Evolutionary conservation across 2,888 invertebrate genomes (phyloP).

Genomic region (Drosophila hawaiiensis): DNA sequence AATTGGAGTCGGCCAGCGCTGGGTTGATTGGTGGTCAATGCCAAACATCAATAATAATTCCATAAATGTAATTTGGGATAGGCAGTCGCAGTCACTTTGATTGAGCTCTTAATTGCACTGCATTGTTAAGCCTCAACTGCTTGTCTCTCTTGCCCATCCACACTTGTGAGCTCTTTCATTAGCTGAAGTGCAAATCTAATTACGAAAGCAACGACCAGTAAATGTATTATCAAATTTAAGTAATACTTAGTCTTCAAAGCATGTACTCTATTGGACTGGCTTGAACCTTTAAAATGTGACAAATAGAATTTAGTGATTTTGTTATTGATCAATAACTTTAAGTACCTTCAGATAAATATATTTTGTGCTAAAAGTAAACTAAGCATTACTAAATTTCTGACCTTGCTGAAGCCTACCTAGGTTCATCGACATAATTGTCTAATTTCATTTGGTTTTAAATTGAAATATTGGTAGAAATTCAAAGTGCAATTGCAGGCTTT

Average conservation of each 20-base stretch:
- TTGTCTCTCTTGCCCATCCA: conserved; percentile 16
- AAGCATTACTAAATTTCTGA: neutral
- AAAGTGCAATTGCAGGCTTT: neutral
- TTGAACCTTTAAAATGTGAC: neutral
- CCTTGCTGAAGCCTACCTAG: neutral
- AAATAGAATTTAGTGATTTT: neutral
- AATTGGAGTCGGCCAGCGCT: conserved; percentile 28
- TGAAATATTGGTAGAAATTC: neutral
- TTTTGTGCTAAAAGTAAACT: neutral
- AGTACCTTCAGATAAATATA: neutral
- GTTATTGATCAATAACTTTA: neutral
- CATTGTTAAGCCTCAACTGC: conserved; percentile 64
- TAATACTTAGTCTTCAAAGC: neutral
- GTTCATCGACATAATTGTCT: neutral
- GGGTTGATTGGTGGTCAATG: conserved; percentile 70
- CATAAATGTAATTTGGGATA: conserved; percentile 76
- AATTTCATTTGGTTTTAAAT: neutral
- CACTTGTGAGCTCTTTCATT: conserved; percentile 55
- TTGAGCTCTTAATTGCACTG: conserved; percentile 81
- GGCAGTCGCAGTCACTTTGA: conserved; percentile 66
- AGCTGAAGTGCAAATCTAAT: conserved; percentile 53
- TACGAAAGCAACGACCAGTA: conserved; percentile 1
- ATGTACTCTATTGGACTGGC: neutral
- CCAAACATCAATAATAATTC: conserved; percentile 80
- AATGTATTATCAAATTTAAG: neutral